phyloP scores from a whole-genome alignment of 35 echinoderm and acorn worm genomes.

The Heliocidaris erythrogramma region DNA sequence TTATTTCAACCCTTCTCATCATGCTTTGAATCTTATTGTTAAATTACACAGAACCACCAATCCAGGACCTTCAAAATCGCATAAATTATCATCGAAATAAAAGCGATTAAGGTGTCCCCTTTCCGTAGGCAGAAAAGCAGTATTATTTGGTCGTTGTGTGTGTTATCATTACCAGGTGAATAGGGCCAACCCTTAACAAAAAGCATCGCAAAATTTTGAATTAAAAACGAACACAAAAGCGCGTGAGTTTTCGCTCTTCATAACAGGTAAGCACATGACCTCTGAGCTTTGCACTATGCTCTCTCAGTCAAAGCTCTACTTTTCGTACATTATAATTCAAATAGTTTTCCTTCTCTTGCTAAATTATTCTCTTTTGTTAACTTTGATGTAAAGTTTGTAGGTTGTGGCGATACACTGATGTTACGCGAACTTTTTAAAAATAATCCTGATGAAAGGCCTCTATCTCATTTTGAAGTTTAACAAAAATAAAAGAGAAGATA shows the following conservation, averaged over 20 bases:
- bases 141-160: neutral
- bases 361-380: too few species aligned
- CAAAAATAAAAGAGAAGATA: too few species aligned
- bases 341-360: too few species aligned
- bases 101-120: neutral
- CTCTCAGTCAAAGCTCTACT: neutral
- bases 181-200: neutral
- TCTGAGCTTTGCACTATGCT: neutral
- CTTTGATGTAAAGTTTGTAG: too few species aligned
- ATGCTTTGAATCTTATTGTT: neutral
- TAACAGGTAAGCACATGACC: neutral
- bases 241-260: neutral
- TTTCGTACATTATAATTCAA: too few species aligned
- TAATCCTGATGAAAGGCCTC: too few species aligned
- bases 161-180: neutral
- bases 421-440: too few species aligned
- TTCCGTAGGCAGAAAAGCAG: neutral
- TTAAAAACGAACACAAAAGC: neutral
- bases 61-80: slow-evolving; percentile 24
- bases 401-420: too few species aligned
- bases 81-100: slow-evolving; percentile 17
- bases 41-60: neutral
- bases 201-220: neutral
- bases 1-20: neutral
- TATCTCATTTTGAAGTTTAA: too few species aligned